These are phyloP conservation scores for Synanthedon tipuliformis DNA, from an alignment of 2,888 invertebrate genomes.

Conservation along the genomic window DNA sequence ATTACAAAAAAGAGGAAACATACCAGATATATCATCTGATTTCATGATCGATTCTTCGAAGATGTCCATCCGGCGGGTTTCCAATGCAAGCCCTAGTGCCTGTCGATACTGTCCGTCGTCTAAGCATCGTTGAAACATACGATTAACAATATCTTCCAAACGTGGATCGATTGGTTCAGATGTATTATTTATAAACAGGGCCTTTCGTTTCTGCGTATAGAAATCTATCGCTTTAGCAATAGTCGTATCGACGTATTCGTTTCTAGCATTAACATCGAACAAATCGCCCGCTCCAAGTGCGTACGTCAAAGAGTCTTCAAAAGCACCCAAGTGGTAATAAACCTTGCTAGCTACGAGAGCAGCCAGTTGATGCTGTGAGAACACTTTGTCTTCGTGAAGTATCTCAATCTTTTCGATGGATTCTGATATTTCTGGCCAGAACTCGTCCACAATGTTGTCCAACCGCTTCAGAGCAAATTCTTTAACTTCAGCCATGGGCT, in stretches of 20 bases:
- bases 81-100: slow-evolving; percentile 95
- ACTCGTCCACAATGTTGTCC: slow-evolving; percentile 94
- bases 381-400: slow-evolving; percentile 90
- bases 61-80: slow-evolving; percentile 97
- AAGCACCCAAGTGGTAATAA: slow-evolving; percentile 97
- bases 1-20: slow-evolving; percentile 4
- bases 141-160: slow-evolving; percentile 92
- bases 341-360: slow-evolving; percentile 98
- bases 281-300: slow-evolving; percentile 95
- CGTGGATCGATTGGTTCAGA: slow-evolving; percentile 81
- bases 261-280: slow-evolving; percentile 93
- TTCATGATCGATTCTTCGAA: slow-evolving; percentile 92
- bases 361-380: slow-evolving; percentile 91
- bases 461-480: slow-evolving; percentile 93
- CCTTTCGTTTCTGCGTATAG: slow-evolving; percentile 89
- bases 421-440: slow-evolving; percentile 99
- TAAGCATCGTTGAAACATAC: slow-evolving; percentile 97
- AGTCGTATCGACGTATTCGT: slow-evolving; percentile 97
- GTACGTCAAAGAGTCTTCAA: slow-evolving; percentile 96
- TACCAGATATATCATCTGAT: slow-evolving; percentile 86
- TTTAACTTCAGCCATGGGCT: slow-evolving; percentile 92
- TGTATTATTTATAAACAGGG: slow-evolving; percentile 76
- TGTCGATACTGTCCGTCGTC: slow-evolving; percentile 95
- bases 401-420: slow-evolving; percentile 98
- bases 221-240: slow-evolving; percentile 98